phyloP scores from a whole-genome alignment of 2,113 vertebrate species.

The Thalassarche chlororhynchos region DNA sequence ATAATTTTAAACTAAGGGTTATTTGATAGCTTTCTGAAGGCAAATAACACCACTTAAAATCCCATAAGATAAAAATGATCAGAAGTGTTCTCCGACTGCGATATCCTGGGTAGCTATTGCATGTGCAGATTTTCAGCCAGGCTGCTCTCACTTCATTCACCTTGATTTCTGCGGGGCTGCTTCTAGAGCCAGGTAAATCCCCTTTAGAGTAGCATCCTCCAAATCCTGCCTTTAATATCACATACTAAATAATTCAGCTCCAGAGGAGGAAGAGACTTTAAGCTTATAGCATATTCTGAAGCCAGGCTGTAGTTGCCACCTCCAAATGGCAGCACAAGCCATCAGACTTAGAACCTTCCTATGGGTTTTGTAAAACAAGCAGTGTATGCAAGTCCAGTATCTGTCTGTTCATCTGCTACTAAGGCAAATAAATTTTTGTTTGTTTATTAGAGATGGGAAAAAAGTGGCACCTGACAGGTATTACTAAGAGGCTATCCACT shows the following conservation, averaged over 20 bases:
- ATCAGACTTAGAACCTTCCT: not conserved
- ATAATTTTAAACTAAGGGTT: slow-evolving; percentile 10
- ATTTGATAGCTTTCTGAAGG: slow-evolving; percentile 22
- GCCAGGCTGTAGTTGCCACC: not conserved
- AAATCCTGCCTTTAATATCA: not conserved
- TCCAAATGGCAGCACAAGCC: not conserved
- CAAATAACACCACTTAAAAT: slow-evolving; percentile 11
- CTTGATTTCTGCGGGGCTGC: not conserved
- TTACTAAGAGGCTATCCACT: not conserved
- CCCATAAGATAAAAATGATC: not conserved
- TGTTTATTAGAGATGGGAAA: not conserved
- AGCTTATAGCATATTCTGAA: not conserved
- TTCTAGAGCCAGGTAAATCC: not conserved
- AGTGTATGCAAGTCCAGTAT: not conserved
- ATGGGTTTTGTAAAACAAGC: not conserved
- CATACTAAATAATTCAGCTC: not conserved
- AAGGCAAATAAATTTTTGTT: not conserved
- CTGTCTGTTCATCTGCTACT: not conserved
- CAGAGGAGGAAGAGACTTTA: not conserved
- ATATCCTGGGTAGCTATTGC: not conserved
- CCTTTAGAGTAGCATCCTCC: not conserved
- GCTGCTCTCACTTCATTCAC: not conserved
- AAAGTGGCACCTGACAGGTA: not conserved
- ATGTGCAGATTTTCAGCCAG: not conserved
- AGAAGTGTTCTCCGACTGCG: not conserved